These are phyloP conservation scores for Gallinago solitaria DNA, from an alignment of 2,797 vertebrate species.

Conservation along the genomic window DNA sequence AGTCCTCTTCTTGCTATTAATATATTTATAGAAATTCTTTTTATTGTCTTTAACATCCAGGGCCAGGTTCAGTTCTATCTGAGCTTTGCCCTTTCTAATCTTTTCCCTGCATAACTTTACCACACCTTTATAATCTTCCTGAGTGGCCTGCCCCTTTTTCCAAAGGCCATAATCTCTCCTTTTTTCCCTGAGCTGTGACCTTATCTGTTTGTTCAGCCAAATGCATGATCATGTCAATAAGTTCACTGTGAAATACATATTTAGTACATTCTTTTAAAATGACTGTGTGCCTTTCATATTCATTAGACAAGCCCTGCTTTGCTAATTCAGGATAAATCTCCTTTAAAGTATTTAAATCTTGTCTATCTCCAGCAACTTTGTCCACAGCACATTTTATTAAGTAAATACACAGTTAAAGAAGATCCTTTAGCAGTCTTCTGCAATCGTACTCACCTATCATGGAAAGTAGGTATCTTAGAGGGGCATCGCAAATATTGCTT, in stretches of 20 bases:
- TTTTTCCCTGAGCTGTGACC: too few species aligned
- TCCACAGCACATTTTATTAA: background rate
- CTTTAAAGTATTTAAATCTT: background rate
- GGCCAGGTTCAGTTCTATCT: too few species aligned
- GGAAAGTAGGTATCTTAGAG: constrained; percentile 87
- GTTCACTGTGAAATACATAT: background rate
- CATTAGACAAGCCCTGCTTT: background rate
- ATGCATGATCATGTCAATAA: background rate
- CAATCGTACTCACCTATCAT: constrained; percentile 84
- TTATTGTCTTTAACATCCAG: too few species aligned
- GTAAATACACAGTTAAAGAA: background rate
- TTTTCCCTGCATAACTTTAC: too few species aligned
- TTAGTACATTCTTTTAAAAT: background rate
- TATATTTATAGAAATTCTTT: too few species aligned
- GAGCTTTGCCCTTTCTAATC: too few species aligned
- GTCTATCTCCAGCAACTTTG: background rate
- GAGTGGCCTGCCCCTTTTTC: too few species aligned
- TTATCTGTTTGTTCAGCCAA: too few species aligned
- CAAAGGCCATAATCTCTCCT: too few species aligned
- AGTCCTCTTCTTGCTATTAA: too few species aligned
- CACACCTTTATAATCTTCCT: too few species aligned
- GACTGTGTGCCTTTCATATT: background rate
- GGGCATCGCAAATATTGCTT: constrained; percentile 96
- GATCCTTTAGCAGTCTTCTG: background rate
- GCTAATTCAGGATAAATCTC: background rate